Base-by-base conservation (phyloP, 35 echinoderm and acorn worm species). In the Anneissia japonica region DNA sequence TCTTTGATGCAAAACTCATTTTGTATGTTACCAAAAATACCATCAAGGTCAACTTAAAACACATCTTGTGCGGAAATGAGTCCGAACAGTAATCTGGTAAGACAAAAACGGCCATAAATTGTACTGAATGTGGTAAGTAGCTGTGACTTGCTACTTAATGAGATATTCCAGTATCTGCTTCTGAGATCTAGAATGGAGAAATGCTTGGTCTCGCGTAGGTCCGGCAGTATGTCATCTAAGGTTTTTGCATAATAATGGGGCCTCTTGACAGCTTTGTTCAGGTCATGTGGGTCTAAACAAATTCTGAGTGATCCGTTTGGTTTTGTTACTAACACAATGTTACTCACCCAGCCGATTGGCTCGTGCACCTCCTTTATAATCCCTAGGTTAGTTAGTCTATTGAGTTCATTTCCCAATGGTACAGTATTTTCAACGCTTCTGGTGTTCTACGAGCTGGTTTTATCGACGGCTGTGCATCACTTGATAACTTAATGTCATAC, bases 241-340 rank as follows among this genome's bases (percentile, higher is more conserved):
- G 87, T 88, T 82, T 88, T 88, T 0, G 77, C 87, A 29, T 88
- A 82, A 74, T 81, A 88, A 56, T 88, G 87, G 2, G 87, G 77
- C 16, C 77, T 32, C 80, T 88, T 88, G 32, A 88, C 72, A 41
- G 46, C 32, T 82, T 73, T 87, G 75, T 80, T 80, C 31, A 87
- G 31, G 30, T 88, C 87, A 2, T 77, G 79, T 31, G 79, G 87
- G 79, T 88, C 77, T 36, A 88, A 43, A 43, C 87, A 88, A 38
- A 88, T 12, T 35, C 87, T 51, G 1, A 88, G 46, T 36, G 79
- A 82, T 40, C 87, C 77, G 80, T 88, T 36, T 46, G 77, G 76
- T 81, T 88, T 82, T 0, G 79, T 88, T 14, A 88, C 29, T 19
- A 82, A 43, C 0, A 88, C 87, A 82, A 88, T 74, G 46, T 82